Percentiles rank a stretch among this genome's conserved stretches.
Conservation (phyloP, 2,888 invertebrate genomes). For the Ceramica pisi region DNA sequence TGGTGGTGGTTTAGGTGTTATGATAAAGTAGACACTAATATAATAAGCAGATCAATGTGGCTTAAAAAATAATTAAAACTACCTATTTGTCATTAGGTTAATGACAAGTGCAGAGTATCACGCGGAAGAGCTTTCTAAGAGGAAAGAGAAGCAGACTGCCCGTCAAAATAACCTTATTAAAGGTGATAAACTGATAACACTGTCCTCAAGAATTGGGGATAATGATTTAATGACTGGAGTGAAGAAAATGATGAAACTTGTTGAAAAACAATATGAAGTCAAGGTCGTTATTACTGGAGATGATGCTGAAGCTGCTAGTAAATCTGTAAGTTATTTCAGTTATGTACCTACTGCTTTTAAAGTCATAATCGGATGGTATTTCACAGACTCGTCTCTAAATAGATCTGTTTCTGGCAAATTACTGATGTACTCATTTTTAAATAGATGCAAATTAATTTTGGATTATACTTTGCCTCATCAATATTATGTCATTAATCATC, state of each 20-base stretch:
- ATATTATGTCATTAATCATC: too few relatives aligned
- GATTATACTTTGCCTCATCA: background rate
- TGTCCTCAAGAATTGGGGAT: constrained; percentile 92
- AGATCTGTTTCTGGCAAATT: background rate
- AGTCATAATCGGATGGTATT: background rate
- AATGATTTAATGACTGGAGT: constrained; percentile 92
- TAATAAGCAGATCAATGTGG: background rate
- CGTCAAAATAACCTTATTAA: constrained; percentile 85
- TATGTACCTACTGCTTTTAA: background rate
- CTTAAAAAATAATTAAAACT: background rate
- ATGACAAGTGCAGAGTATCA: constrained; percentile 93
- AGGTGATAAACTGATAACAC: constrained; percentile 92
- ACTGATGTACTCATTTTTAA: background rate
- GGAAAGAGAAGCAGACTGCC: constrained; percentile 86
- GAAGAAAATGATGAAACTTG: constrained; percentile 92
- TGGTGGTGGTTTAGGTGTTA: too few relatives aligned
- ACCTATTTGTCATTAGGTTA: constrained; percentile 84
- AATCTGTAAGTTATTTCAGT: constrained; percentile 71
- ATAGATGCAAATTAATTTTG: too few relatives aligned
- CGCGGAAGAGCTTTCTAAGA: constrained; percentile 90
- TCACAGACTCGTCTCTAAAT: background rate
- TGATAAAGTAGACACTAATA: too few relatives aligned
- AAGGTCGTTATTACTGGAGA: constrained; percentile 90
- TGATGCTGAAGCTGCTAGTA: constrained; percentile 77
- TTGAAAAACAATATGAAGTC: constrained; percentile 93